Evolutionary conservation across 2,797 vertebrate genomes (phyloP).

Genomic region (Sebastes aleutianus): DNA sequence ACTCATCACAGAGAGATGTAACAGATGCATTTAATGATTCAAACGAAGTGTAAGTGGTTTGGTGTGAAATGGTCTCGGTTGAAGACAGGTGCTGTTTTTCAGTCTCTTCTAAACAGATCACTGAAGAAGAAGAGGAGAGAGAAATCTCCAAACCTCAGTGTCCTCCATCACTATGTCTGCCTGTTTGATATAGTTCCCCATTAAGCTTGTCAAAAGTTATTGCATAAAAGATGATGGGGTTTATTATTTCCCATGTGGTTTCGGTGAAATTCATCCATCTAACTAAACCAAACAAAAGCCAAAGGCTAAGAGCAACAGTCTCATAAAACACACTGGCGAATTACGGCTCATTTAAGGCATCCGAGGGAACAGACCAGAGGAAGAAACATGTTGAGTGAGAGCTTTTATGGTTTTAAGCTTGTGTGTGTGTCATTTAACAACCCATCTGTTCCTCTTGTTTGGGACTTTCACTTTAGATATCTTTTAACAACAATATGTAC

Average conservation of each 20-base stretch:
- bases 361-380: background rate
- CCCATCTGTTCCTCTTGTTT: background rate
- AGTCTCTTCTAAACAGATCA: background rate
- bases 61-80: background rate
- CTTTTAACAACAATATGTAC: background rate
- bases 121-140: background rate
- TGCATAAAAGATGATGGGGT: conserved; percentile 33
- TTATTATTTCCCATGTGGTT: conserved; percentile 34
- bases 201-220: conserved; percentile 28
- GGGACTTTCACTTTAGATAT: background rate
- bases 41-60: background rate
- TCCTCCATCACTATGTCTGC: background rate
- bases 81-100: background rate
- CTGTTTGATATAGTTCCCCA: conserved; percentile 6
- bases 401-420: background rate
- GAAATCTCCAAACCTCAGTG: background rate
- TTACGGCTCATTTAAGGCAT: background rate
- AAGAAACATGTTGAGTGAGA: background rate
- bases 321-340: background rate
- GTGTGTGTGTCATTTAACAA: background rate
- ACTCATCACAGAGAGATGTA: background rate
- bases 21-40: background rate
- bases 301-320: background rate
- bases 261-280: conserved; percentile 8
- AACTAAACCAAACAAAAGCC: conserved; percentile 16